Conservation (phyloP, 23 tunicate genomes). For the Pegea sp. region DNA sequence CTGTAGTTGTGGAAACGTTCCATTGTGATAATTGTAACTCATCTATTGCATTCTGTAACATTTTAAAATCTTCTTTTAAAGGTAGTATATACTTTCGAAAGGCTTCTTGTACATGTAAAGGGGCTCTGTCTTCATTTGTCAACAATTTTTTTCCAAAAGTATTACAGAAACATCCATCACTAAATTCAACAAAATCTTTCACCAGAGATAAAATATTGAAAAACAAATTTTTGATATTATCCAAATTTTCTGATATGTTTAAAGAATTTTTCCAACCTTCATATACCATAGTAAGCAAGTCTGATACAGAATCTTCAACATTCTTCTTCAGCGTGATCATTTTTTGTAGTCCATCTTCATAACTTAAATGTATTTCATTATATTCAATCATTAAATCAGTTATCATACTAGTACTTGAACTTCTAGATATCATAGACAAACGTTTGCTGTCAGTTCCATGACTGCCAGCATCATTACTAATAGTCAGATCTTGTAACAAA, state of each 20-base stretch:
- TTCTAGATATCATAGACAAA: slow-evolving; percentile 26
- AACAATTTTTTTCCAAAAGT: slow-evolving; percentile 31
- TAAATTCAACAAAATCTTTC: slow-evolving; percentile 18
- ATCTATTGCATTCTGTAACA: slow-evolving; percentile 41
- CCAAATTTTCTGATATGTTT: slow-evolving; percentile 39
- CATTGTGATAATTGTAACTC: no score
- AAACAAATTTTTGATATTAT: slow-evolving; percentile 1
- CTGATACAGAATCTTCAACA: slow-evolving; percentile 70
- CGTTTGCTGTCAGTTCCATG: slow-evolving; percentile 2
- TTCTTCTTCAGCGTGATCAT: slow-evolving; percentile 33
- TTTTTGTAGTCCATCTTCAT: slow-evolving; percentile 26
- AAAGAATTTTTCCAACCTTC: slow-evolving; percentile 52
- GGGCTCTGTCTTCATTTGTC: slow-evolving; percentile 32
- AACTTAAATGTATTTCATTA: slow-evolving; percentile 20
- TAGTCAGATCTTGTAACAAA: slow-evolving; percentile 12
- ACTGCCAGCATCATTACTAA: slow-evolving; percentile 5
- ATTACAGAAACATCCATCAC: not conserved
- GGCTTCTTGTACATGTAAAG: slow-evolving; percentile 1
- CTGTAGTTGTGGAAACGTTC: no score
- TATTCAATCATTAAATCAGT: slow-evolving; percentile 17
- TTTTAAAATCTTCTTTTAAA: slow-evolving; percentile 59
- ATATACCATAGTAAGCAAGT: slow-evolving; percentile 43
- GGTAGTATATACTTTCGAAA: slow-evolving; percentile 7
- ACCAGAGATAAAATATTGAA: slow-evolving; percentile 27
- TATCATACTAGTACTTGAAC: slow-evolving; percentile 40